Conservation (phyloP, 2,888 invertebrate species). For the Pollenia griseotomentosa region DNA sequence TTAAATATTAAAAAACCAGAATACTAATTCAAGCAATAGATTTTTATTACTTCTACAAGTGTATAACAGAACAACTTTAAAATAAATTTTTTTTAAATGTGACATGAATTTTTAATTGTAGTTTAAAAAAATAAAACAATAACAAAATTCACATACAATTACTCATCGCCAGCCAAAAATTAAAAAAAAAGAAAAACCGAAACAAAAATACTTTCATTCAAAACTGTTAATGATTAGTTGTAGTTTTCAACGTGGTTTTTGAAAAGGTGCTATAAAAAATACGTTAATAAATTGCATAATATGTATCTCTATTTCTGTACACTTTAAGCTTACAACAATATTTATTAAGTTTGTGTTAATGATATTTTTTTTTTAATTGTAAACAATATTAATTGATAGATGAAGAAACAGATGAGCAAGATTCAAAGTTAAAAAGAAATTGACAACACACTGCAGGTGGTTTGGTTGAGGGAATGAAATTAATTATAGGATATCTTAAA, state of each 20-base stretch:
- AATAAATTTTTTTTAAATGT: conserved; percentile 28
- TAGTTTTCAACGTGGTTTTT: conserved; percentile 6
- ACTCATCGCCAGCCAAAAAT: conserved; percentile 17
- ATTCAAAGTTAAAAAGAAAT: background rate
- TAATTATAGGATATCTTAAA: background rate
- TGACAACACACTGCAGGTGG: background rate
- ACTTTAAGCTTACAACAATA: conserved; percentile 19
- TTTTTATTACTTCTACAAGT: conserved; percentile 15
- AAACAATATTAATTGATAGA: background rate
- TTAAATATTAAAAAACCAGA: conserved; percentile 27
- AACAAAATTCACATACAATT: background rate
- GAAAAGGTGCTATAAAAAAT: conserved; percentile 34
- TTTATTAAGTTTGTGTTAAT: conserved; percentile 48
- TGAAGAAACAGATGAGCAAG: background rate
- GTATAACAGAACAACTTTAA: conserved; percentile 23
- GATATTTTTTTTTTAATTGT: conserved; percentile 11
- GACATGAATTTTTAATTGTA: conserved; percentile 61
- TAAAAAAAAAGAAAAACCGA: background rate
- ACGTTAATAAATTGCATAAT: conserved; percentile 52
- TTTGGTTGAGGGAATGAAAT: background rate
- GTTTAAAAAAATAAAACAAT: conserved; percentile 16
- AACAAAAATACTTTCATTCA: background rate
- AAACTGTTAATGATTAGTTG: background rate
- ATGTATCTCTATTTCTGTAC: background rate
- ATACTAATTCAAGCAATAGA: conserved; percentile 36